A percentile compares a stretch with the other conserved stretches of the same genome.
These are phyloP conservation scores for Oreochromis niloticus DNA, from an alignment of 2,113 vertebrate genomes.

Conservation along the genomic window DNA sequence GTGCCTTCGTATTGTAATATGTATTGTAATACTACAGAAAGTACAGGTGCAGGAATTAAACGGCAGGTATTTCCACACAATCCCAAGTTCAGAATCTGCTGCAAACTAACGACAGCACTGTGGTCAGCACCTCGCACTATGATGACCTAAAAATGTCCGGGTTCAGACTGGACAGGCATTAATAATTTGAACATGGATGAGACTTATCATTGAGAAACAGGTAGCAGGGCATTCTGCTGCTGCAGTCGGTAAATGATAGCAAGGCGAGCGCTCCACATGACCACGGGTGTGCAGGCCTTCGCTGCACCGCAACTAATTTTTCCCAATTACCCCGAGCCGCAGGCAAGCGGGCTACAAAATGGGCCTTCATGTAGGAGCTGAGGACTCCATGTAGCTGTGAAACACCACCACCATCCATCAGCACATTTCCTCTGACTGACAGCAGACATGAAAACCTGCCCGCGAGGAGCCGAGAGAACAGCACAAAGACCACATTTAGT, in stretches of 20 bases:
- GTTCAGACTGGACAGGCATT: fast-evolving
- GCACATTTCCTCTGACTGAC: conserved; percentile 9
- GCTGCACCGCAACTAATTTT: conserved; percentile 33
- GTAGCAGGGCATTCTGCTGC: background rate
- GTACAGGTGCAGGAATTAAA: background rate
- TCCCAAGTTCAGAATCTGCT: background rate
- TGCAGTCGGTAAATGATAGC: conserved; percentile 4
- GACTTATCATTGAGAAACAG: background rate
- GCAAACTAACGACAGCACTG: background rate
- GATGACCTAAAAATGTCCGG: background rate
- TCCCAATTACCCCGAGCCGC: conserved; percentile 42
- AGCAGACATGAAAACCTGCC: background rate
- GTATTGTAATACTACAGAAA: background rate
- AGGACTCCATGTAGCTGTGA: background rate
- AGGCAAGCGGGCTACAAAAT: conserved; percentile 5
- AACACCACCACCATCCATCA: conserved; percentile 18
- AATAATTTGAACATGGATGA: background rate
- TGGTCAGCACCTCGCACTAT: background rate
- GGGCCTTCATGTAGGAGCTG: background rate
- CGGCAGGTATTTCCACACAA: background rate
- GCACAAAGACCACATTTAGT: background rate
- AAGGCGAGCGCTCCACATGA: background rate
- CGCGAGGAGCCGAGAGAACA: background rate
- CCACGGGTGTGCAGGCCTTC: conserved; percentile 7
- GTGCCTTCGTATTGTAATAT: background rate